These are phyloP conservation scores for Sclerodermus sp. DNA, from an alignment of 2,888 invertebrate genomes.

Conservation along the genomic window DNA sequence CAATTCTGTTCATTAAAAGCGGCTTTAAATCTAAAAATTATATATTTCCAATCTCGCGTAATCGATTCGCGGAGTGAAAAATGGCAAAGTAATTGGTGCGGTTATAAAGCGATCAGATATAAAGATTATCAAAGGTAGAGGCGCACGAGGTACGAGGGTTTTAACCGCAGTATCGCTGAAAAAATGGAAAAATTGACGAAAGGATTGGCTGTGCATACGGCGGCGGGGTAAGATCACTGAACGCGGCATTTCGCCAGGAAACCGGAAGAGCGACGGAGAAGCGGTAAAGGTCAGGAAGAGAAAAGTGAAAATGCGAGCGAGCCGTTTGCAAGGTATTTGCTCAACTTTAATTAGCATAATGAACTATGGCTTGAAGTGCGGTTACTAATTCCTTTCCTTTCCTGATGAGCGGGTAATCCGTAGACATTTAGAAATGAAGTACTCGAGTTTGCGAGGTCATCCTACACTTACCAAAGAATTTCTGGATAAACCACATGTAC, in stretches of 20 bases:
- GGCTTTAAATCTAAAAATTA: no score
- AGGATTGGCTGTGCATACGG: not conserved
- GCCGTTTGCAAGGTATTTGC: constrained; percentile 27
- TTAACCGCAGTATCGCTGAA: constrained; percentile 15
- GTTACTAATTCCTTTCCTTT: constrained; percentile 28
- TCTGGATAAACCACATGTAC: no score
- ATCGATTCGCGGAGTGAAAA: not conserved
- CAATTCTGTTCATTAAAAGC: no score
- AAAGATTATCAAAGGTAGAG: not conserved
- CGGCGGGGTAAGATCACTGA: constrained; percentile 25
- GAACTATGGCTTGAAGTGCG: constrained; percentile 31
- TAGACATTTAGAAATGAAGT: constrained; percentile 19
- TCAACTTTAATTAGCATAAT: constrained; percentile 41
- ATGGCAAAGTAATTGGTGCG: not conserved
- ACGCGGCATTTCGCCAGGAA: constrained; percentile 23
- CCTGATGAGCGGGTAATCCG: constrained; percentile 12
- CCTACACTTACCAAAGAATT: not conserved
- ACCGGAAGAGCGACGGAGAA: constrained; percentile 3
- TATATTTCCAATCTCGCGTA: no score
- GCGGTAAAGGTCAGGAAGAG: not conserved
- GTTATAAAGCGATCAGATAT: not conserved
- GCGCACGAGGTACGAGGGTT: not conserved
- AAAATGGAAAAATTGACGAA: constrained; percentile 18
- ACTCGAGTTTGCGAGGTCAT: constrained; percentile 6
- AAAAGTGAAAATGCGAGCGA: constrained; percentile 11